Evolutionary conservation across 2,888 invertebrate genomes (phyloP), one percentile per base, ranked within the genome.

Genomic region (Agonopterix subpropinquella): DNA sequence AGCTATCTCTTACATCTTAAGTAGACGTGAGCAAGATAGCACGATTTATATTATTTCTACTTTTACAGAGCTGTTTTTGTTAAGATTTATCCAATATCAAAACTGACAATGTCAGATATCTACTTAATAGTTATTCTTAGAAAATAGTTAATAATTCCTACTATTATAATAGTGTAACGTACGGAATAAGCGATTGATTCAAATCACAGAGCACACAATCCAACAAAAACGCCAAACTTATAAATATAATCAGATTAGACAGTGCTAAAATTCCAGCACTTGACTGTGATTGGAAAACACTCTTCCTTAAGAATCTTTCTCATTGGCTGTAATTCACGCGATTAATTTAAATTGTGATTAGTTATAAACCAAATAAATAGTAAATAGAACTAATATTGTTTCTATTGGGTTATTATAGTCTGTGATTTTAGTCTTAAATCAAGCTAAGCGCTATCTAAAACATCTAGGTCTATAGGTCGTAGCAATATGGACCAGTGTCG

Each of bases 401-500:
- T 39, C 9, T 39, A 9, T 39, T n/a, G 28, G 39, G 4, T 39
- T 39, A 39, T n/a, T n/a, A 9, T n/a, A 5, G 3, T 39, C 39
- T n/a, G 28, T 28, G 28, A 39, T 39, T 65, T 53, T 62, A 66
- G 70, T 60, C 65, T 72, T 72, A 73, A 67, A 73, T 68, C 69
- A 84, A 80, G 85, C 85, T 85, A 83, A 78, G 74, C 77, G 64
- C 73, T 80, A 71, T 67, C 67, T 71, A 73, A 66, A 55, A 69
- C 58, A 63, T 66, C 58, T 53, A 58, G 59, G 64, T 66, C 59
- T 53, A 58, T 70, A 78, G 70, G 73, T 80, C 72, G 71, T 79
- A 77, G 62, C 69, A 75, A 77, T 59, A 78, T 82, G 85, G 86
- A 85, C 86, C 71, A 66, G 58, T 72, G 77, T 79, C 82, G 73